phyloP scores from a whole-genome alignment of 2,113 vertebrate genomes.

The Cinclus mexicanus region DNA sequence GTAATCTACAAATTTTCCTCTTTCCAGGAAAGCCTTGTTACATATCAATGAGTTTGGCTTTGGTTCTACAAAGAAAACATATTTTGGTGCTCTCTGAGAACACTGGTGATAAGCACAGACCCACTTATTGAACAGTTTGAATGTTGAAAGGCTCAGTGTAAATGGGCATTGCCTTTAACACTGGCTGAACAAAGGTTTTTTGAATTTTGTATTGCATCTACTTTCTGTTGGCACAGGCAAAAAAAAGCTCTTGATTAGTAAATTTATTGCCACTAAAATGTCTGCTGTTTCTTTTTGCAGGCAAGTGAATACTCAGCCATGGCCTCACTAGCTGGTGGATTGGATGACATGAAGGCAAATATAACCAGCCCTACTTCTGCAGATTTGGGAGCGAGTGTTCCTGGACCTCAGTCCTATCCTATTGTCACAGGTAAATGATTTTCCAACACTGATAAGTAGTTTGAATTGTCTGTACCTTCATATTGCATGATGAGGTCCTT shows the following conservation, averaged over 20 bases:
- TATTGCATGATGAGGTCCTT: background rate
- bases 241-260: background rate
- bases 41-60: background rate
- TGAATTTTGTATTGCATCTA: background rate
- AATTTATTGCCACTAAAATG: background rate
- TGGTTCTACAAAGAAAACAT: background rate
- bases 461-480: background rate
- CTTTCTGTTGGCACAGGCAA: background rate
- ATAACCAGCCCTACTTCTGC: slow-evolving; percentile 89
- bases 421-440: slow-evolving; percentile 89
- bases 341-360: slow-evolving; percentile 98
- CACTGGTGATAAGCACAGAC: background rate
- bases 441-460: background rate
- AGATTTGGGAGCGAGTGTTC: slow-evolving; percentile 87
- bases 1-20: background rate
- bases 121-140: background rate
- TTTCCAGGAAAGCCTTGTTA: background rate
- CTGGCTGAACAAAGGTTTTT: background rate
- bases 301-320: slow-evolving; percentile 94
- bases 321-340: slow-evolving; percentile 92
- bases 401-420: slow-evolving; percentile 93
- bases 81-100: background rate
- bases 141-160: background rate
- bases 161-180: background rate
- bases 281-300: slow-evolving; percentile 72